Conservation (phyloP, 2,113 vertebrate genomes). For the Micronisus gabar region DNA sequence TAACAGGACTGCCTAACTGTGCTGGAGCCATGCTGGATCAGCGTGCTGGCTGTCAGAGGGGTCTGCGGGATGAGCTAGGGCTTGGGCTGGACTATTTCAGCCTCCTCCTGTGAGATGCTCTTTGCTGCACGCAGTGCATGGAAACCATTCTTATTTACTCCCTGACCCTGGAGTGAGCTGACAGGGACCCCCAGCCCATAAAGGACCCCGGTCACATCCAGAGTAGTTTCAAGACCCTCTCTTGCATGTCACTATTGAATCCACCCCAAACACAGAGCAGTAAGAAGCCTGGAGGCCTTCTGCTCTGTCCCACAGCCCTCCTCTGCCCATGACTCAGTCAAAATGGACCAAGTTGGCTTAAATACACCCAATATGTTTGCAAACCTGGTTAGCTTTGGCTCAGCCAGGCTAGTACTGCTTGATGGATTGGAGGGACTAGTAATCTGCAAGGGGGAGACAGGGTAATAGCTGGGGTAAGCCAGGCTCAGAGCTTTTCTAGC, state of each 20-base stretch:
- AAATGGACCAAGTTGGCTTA: neutral
- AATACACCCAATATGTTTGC: neutral
- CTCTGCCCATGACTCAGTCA: neutral
- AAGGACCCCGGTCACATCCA: neutral
- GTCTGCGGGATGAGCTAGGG: neutral
- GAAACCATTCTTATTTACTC: neutral
- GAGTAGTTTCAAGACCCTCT: neutral
- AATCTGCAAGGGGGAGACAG: neutral
- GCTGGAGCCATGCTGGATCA: neutral
- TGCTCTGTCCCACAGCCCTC: neutral
- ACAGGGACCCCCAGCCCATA: neutral
- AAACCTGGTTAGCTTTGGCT: neutral
- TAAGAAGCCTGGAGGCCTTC: neutral
- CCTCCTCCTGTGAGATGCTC: neutral
- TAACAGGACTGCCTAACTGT: neutral
- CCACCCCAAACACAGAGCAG: neutral
- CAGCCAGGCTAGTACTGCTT: neutral
- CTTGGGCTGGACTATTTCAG: neutral
- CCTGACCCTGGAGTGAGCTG: neutral
- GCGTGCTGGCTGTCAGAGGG: neutral
- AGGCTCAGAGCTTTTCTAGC: neutral
- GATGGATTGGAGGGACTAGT: neutral
- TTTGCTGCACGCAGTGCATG: neutral
- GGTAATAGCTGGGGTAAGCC: neutral
- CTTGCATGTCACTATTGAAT: neutral